phyloP scores from a whole-genome alignment of 2,113 vertebrate genomes.

The Crotalus tigris region DNA sequence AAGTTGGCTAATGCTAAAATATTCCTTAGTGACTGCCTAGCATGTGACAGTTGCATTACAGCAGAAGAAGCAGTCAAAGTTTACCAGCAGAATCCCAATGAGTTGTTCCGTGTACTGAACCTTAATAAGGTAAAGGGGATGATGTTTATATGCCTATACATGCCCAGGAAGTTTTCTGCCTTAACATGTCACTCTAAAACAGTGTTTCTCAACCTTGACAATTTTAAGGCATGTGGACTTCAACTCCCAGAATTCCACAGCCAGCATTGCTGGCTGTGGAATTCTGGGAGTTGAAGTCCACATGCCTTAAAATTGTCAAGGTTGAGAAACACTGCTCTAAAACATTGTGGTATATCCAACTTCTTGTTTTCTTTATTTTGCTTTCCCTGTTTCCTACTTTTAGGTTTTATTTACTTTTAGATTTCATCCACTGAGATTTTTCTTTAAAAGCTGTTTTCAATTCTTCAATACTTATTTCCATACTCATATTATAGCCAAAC shows the following conservation, averaged over 20 bases:
- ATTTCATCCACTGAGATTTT: neutral
- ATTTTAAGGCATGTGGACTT: too few relatives aligned
- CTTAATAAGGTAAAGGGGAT: conserved; percentile 84
- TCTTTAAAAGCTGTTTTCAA: neutral
- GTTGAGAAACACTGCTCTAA: neutral
- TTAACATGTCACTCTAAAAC: neutral
- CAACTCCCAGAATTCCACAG: too few relatives aligned
- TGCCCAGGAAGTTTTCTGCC: neutral
- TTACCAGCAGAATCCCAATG: conserved; percentile 85
- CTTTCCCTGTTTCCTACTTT: neutral
- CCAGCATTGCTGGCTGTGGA: too few relatives aligned
- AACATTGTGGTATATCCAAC: neutral
- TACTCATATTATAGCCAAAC: neutral
- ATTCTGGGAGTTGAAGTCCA: too few relatives aligned
- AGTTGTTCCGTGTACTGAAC: conserved; percentile 79
- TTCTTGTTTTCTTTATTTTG: neutral
- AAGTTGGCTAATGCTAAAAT: conserved; percentile 74
- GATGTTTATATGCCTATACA: neutral
- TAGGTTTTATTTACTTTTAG: neutral
- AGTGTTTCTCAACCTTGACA: too few relatives aligned
- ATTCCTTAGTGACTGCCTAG: conserved; percentile 90
- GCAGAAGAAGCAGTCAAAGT: conserved; percentile 83
- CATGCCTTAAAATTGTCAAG: too few relatives aligned
- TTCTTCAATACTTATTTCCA: neutral
- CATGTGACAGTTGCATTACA: conserved; percentile 89